Base-by-base conservation (phyloP, 2,113 vertebrate genomes). In the Cyrtonyx montezumae region DNA sequence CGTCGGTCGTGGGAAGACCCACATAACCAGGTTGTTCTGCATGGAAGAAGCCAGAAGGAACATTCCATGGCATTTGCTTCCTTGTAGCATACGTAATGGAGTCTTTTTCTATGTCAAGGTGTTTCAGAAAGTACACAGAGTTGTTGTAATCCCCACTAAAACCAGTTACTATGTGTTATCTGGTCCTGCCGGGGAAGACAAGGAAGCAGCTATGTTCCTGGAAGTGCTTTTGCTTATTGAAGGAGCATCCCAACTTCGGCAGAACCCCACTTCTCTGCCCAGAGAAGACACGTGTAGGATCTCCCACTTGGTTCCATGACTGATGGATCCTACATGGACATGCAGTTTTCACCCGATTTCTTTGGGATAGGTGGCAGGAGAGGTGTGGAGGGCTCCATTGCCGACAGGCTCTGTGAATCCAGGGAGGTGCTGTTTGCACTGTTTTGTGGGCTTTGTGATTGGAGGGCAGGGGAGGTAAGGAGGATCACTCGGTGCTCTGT, bases 281-380 rank as follows among this genome's bases (percentile, higher is more conserved):
- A 7, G 80, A 7, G 80, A 22, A 51, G 19, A 32, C 13, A 28
- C 21, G 28, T 7, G 15, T 40, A 34, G 40, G 70, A 45, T 25
- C 16, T 36, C 66, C 36, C 14, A 37, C 6, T 17, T 15, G 49
- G 21, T 9, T 34, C 21, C 13, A 36, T 25, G 26, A 26, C 18
- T 56, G 26, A 6, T 45, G 53, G 8, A 59, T 18, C 19, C 45
- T 12, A 3, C 0, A 0, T 11, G 51, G 56, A 26, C 6, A 25
- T 13, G 8, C 34, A 45, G n/a, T 0, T 48, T 11, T 13, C 68
- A 23, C 30, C 30, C 5, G 0, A 56, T 46, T 65, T 18, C 48
- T 48, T 32, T 40, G 45, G 16, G 13, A 6, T 9, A 13, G 43
- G 9, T 20, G 55, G 36, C 19, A 19, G 5, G 37, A 1, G 5